Evolutionary conservation across 2,888 invertebrate genomes (phyloP), one percentile per base, ranked within the genome.

Genomic region (Mythimna ferrago): DNA sequence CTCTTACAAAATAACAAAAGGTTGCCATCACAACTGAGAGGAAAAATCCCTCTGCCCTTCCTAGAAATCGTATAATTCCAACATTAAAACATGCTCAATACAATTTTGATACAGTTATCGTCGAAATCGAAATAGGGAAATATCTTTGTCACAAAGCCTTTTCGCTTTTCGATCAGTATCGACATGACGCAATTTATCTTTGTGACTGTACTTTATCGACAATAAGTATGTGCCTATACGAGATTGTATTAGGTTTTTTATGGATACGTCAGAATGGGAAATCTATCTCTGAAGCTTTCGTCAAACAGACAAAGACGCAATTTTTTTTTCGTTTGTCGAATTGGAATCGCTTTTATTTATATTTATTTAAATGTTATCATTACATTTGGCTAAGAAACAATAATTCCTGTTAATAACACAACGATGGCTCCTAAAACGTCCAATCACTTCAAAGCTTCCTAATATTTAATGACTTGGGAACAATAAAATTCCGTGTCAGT

Each of bases 111-210:
- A 85, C 75, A 86, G 78, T 79, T 73, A 81, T 78, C 69, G 62
- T 60, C 54, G 70, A 81, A 85, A 76, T 41, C n/a, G 73, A 76
- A 78, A 79, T 78, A 78, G 60, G 71, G 80, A 77, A 77, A 78
- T 76, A 66, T 78, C 58, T 85, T 75, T 74, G 66, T 85, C 78
- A 78, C 83, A 86, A 86, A 85, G 79, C 77, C 76, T 73, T 85
- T 86, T 85, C 76, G 79, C 73, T 79, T 86, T 86, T 83, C 76
- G 86, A 86, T 86, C 85, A 87, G 87, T 86, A 86, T 87, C 84
- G 74, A 79, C 74, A 86, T 76, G 81, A 81, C 79, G 65, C 81
- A 86, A 85, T 87, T 86, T 86, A 80, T 87, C 86, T 87, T 81
- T 87, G 84, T 80, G 86, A 87, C 73, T 87, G 84, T 83, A 87